Base-by-base conservation (phyloP, 2,888 invertebrate genomes). In the Ceriagrion tenellum region DNA sequence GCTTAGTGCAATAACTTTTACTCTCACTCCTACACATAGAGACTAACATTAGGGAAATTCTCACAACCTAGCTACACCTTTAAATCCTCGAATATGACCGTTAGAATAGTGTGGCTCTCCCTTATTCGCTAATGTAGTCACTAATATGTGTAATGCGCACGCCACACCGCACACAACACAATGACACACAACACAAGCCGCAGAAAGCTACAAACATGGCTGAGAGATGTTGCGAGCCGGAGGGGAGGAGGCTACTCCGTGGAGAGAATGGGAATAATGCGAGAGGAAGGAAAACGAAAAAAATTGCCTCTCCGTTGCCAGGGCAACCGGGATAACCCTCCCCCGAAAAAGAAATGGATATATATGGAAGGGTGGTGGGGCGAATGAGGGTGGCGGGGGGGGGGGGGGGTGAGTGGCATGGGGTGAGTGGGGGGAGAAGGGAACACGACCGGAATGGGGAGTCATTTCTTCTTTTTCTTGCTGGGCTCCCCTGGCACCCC, bases 291-390 rank as follows among this genome's bases (percentile, higher is more conserved):
- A 81, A 81, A 81, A 81, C 81, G 81, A 81, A 81, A 81, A 81
- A 81, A 81, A 81, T 81, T 81, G 35, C 81, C 81, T 81, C 81
- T 47, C 81, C 81, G 81, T 81, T 81, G 81, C 81, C 81, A 69
- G 16, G 81, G 81, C 81, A 81, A 81, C 81, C 81, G 35, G 35
- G 81, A 81, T 81, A 81, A 30, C 35, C 81, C 35, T 81, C 81
- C 81, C 81, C 81, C 35, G 81, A 35, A 81, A 69, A 81, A 81
- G 81, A 81, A 81, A 81, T 81, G 81, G 81, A 81, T 81, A 81
- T 81, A 81, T 81, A 81, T 81, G 81, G 81, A 81, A 81, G 81
- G 16, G 69, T 10, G 69, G 26, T 26, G 69, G 69, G 69, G n/a
- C n/a, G n/a, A n/a, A n/a, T n/a, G n/a, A n/a, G n/a, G 26, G n/a